A percentile compares a stretch with the other conserved stretches of the same genome.
Conservation (phyloP, 2,888 invertebrate genomes). For the Gerris lacustris region DNA sequence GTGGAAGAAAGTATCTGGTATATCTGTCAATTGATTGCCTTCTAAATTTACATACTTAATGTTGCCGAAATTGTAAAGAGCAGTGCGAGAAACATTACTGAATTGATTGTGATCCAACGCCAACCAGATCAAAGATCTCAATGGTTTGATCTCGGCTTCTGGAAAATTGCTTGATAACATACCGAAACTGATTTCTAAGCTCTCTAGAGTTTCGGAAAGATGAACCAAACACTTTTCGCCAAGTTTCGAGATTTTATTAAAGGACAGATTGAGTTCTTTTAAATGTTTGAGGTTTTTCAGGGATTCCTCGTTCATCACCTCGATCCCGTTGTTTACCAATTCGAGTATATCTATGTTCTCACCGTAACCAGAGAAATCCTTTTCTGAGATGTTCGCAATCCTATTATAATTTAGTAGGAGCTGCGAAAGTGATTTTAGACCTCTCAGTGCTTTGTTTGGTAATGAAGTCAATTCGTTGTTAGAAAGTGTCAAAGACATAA, state of each 20-base stretch:
- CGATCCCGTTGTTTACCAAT: constrained; percentile 70
- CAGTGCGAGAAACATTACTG: constrained; percentile 54
- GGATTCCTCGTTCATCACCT: constrained; percentile 51
- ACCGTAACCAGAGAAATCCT: constrained; percentile 68
- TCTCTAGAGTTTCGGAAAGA: constrained; percentile 60
- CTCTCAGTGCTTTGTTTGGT: constrained; percentile 54
- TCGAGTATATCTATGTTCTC: constrained; percentile 64
- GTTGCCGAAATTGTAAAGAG: constrained; percentile 53
- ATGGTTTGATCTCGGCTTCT: constrained; percentile 57
- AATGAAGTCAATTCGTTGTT: constrained; percentile 66
- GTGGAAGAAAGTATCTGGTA: constrained; percentile 56
- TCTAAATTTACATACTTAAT: constrained; percentile 73
- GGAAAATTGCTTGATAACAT: constrained; percentile 63
- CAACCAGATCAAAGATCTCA: constrained; percentile 67
- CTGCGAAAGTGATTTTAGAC: constrained; percentile 63
- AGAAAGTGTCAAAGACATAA: constrained; percentile 64
- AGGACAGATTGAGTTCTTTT: constrained; percentile 78
- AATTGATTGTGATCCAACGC: constrained; percentile 80
- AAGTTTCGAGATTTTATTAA: constrained; percentile 73
- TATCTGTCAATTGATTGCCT: constrained; percentile 62
- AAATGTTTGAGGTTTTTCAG: constrained; percentile 62
- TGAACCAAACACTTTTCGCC: constrained; percentile 68
- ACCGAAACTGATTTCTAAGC: constrained; percentile 73
- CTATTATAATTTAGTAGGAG: constrained; percentile 79
- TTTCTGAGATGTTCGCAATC: constrained; percentile 46